Percentiles rank a stretch among this genome's conserved stretches.
Conservation (phyloP, 2,888 invertebrate species). For the Rhopalosiphum nymphaeae region DNA sequence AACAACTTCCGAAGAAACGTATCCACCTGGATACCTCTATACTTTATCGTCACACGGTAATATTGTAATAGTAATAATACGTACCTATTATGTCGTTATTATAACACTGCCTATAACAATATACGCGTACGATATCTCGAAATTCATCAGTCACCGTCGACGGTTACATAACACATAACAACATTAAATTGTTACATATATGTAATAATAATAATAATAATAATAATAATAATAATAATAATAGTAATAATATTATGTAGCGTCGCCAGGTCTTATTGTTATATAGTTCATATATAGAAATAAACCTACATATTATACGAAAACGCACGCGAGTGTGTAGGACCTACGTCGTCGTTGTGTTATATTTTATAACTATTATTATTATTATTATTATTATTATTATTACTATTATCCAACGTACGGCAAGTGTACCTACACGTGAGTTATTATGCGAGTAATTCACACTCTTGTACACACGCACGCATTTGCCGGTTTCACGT, state of each 20-base stretch:
- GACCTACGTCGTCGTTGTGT: constrained; percentile 4
- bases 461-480: constrained; percentile 47
- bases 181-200: constrained; percentile 1
- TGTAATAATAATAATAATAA: not conserved
- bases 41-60: not conserved
- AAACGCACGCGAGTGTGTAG: not conserved
- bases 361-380: constrained; percentile 6
- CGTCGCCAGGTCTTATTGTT: not conserved
- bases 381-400: not conserved
- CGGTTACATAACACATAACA: constrained; percentile 12
- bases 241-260: not conserved
- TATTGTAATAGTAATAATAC: not conserved
- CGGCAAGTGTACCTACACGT: not conserved
- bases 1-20: not conserved
- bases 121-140: not conserved
- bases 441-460: constrained; percentile 32
- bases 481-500: not conserved
- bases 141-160: constrained; percentile 14
- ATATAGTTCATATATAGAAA: not conserved
- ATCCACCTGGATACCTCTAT: not conserved
- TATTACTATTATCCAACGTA: constrained; percentile 42
- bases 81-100: constrained; percentile 8
- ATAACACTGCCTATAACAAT: not conserved
- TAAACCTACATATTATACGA: not conserved
- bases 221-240: not conserved